Base-by-base conservation (phyloP, 2,113 vertebrate genomes). In the Leptocoma aspasia region DNA sequence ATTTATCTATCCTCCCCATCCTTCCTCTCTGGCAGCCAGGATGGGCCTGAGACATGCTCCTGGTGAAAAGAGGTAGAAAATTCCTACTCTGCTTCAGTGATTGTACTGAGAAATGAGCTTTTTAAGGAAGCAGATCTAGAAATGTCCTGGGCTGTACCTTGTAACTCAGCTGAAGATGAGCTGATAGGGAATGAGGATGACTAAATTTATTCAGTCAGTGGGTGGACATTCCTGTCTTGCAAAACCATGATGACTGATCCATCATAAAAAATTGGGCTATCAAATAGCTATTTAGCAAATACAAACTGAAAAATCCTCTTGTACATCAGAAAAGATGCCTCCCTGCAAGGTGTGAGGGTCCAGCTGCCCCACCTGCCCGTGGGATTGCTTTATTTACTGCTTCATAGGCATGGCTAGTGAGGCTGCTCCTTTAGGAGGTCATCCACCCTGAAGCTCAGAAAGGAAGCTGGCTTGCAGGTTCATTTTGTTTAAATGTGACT, bases 131-230 rank as follows among this genome's bases (percentile, higher is more conserved):
- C n/a, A 80, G 50, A 85, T 76, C 78, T 69, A 69, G 85, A 80
- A 90, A 44, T 81, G 85, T 56, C 63, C 68, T 10, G 2, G 89
- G 89, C 76, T 86, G 47, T 88, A 54, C 71, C 54, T 85, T 91
- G 59, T 44, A 85, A 75, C 47, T 95, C 59, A 41, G 66, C 56
- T 69, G 68, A 93, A 73, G 82, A 86, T 18, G 44, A 95, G 63
- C 57, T 10, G 4, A 30, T 57, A 60, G n/a, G 66, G 78, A 93
- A 77, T 44, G 66, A 83, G 39, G 45, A 54, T 78, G 44, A 66
- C 90, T 96, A 91, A 88, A 97, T 96, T 83, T 92, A 92, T 81
- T 95, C 71, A 75, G 60, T 75, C 72, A 60, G 91, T 95, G 94
- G 89, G 92, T 95, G 91, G 94, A 94, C 91, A 45, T 90, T 90